Conservation (phyloP, 92 coral and sea anemone species). For the Hydrozoanthus gracilis region DNA sequence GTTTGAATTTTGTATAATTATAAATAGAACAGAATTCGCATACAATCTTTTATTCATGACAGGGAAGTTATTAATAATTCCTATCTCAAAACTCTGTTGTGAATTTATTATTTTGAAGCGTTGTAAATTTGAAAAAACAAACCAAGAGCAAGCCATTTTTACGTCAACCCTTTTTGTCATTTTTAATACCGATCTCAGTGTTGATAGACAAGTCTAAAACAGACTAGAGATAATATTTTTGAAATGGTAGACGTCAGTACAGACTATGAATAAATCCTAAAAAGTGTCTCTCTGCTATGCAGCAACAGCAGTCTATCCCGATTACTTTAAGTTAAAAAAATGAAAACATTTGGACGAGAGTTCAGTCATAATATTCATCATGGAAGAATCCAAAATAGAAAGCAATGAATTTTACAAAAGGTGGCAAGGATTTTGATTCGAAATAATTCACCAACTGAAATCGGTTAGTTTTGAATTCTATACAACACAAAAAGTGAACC, state of each 20-base stretch:
- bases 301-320: neutral
- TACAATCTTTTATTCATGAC: slow-evolving; percentile 30
- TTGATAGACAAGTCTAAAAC: slow-evolving; percentile 18
- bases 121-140: slow-evolving; percentile 21
- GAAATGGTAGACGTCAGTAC: neutral
- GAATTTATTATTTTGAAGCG: slow-evolving; percentile 21
- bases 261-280: neutral
- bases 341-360: neutral
- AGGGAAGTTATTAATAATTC: slow-evolving; percentile 15
- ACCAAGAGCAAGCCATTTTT: slow-evolving; percentile 33
- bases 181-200: slow-evolving; percentile 28
- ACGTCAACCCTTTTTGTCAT: neutral
- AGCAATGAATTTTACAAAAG: slow-evolving; percentile 12
- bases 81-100: slow-evolving; percentile 3
- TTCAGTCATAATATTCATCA: neutral
- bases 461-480: neutral
- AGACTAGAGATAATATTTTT: slow-evolving; percentile 6
- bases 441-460: neutral
- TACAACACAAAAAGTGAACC: neutral
- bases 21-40: slow-evolving; percentile 8
- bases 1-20: neutral
- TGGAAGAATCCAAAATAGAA: neutral
- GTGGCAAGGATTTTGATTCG: neutral
- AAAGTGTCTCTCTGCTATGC: neutral
- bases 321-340: neutral